Conservation (phyloP, 1,140 invertebrate genomes). For the Drosophila insularis region DNA sequence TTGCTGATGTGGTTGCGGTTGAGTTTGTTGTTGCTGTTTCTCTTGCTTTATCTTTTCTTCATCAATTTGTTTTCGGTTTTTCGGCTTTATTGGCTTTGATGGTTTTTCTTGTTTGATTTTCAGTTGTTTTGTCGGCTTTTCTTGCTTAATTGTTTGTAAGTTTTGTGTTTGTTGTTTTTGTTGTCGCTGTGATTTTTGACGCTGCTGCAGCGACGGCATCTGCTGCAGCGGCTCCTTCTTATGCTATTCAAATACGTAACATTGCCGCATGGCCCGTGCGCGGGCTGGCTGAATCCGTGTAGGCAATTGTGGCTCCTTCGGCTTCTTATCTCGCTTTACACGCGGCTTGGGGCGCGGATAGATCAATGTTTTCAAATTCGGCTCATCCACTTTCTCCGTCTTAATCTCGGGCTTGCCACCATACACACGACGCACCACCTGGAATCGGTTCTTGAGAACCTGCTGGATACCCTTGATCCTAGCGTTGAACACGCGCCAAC, state of each 20-base stretch:
- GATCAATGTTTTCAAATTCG: constrained; percentile 42
- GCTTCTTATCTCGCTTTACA: constrained; percentile 10
- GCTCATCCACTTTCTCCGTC: constrained; percentile 41
- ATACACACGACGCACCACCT: constrained; percentile 55
- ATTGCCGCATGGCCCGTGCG: constrained; percentile 61
- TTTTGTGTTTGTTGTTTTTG: not conserved
- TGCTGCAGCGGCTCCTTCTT: constrained; percentile 7
- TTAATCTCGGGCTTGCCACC: constrained; percentile 39
- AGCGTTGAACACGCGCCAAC: constrained; percentile 60
- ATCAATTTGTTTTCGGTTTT: not conserved
- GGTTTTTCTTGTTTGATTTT: not conserved
- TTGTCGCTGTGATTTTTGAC: constrained; percentile 2
- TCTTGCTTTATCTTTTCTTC: constrained; percentile 20
- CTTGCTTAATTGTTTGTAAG: constrained; percentile 28
- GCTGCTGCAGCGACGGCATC: not conserved
- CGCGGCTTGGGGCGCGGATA: constrained; percentile 49
- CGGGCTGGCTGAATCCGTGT: constrained; percentile 63
- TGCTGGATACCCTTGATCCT: constrained; percentile 47
- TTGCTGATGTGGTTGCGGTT: not conserved
- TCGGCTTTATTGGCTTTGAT: not conserved
- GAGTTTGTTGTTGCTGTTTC: constrained; percentile 15
- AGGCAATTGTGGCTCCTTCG: constrained; percentile 45
- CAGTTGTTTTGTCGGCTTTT: not conserved
- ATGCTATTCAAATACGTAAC: constrained; percentile 64
- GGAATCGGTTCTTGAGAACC: constrained; percentile 58